A percentile compares a stretch with the other conserved stretches of the same genome.
These are phyloP conservation scores for Euura lappo DNA, from an alignment of 1,140 invertebrate species.

Conservation along the genomic window DNA sequence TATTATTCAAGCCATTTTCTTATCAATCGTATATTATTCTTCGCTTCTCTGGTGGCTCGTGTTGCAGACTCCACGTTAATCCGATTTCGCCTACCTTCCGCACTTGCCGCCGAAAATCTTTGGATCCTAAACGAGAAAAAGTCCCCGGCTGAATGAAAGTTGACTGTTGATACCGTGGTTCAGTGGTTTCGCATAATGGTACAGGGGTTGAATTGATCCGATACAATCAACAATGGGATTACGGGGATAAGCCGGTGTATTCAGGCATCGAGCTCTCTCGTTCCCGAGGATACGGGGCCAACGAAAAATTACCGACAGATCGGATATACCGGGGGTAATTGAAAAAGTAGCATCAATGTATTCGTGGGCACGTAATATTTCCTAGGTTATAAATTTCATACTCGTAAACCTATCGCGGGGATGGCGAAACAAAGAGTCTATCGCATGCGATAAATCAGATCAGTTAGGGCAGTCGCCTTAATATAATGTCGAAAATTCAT, in stretches of 20 bases:
- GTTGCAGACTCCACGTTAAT: too few relatives aligned
- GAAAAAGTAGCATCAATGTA: conserved; percentile 9
- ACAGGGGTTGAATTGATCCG: not conserved
- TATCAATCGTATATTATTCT: too few relatives aligned
- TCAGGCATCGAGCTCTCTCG: not conserved
- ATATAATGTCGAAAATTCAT: too few relatives aligned
- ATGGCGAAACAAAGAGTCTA: too few relatives aligned
- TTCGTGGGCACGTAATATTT: conserved; percentile 7
- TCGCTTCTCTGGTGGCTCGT: too few relatives aligned
- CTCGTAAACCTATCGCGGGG: not conserved
- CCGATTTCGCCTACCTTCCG: too few relatives aligned
- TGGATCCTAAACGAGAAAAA: too few relatives aligned
- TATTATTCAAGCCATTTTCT: too few relatives aligned
- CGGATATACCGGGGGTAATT: not conserved
- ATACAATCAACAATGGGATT: conserved; percentile 5
- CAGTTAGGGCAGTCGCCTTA: too few relatives aligned
- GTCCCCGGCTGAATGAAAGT: too few relatives aligned
- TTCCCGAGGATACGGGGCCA: not conserved
- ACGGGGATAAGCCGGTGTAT: not conserved
- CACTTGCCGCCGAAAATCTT: too few relatives aligned
- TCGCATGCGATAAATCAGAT: too few relatives aligned
- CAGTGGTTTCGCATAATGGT: not conserved
- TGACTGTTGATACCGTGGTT: not conserved
- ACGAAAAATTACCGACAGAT: not conserved
- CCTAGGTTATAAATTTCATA: not conserved